A percentile compares a stretch with the other conserved stretches of the same genome.
Conservation (phyloP, 2,888 invertebrate genomes). For the Drosophila engyochracea region DNA sequence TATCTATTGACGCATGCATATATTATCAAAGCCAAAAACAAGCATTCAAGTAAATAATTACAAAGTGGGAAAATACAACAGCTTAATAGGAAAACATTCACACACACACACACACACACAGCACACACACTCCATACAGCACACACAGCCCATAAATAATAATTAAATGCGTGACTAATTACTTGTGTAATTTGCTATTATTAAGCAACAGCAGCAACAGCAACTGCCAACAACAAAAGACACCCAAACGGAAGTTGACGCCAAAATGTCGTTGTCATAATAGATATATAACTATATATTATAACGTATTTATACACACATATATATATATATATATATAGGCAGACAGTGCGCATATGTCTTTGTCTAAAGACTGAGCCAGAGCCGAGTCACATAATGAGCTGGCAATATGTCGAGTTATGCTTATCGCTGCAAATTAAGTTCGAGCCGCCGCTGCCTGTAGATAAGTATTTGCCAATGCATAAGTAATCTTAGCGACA, state of each 20-base stretch:
- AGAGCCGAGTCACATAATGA: slow-evolving; percentile 59
- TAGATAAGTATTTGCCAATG: slow-evolving; percentile 62
- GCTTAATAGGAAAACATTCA: slow-evolving; percentile 45
- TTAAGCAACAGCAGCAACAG: slow-evolving; percentile 52
- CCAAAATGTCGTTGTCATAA: slow-evolving; percentile 57
- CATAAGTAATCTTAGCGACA: slow-evolving; percentile 46
- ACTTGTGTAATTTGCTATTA: slow-evolving; percentile 81
- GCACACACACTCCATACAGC: background rate
- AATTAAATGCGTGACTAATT: slow-evolving; percentile 83
- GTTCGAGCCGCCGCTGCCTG: slow-evolving; percentile 57
- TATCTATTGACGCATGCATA: slow-evolving; percentile 55
- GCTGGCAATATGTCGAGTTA: slow-evolving; percentile 75
- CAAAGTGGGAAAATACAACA: slow-evolving; percentile 34
- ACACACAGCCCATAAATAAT: slow-evolving; percentile 70
- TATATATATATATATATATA: background rate
- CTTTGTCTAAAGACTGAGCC: background rate
- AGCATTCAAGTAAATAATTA: slow-evolving; percentile 73
- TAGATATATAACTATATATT: slow-evolving; percentile 37
- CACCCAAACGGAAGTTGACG: slow-evolving; percentile 50
- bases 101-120: slow-evolving; percentile 14
- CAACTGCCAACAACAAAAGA: slow-evolving; percentile 33
- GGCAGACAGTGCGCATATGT: slow-evolving; percentile 1
- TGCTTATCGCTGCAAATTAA: slow-evolving; percentile 70
- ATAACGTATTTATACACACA: background rate
- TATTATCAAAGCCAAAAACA: slow-evolving; percentile 48